Conservation (phyloP, 2,797 vertebrate genomes). For the Craterocephalus amniculus region DNA sequence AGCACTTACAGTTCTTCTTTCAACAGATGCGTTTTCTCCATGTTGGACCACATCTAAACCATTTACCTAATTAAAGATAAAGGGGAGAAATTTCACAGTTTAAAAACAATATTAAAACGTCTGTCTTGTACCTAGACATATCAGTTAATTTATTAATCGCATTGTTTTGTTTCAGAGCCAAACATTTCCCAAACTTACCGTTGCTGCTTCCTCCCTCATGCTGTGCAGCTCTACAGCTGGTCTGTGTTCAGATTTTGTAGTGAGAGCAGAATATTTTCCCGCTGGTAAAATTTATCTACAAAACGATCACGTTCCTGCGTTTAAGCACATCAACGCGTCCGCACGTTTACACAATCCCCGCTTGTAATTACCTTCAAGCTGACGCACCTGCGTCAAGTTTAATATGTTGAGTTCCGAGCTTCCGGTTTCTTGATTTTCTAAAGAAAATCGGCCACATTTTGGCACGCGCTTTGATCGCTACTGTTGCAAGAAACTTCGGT, state of each 20-base stretch:
- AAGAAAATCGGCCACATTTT: conserved; percentile 35
- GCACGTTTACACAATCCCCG: rapidly evolving
- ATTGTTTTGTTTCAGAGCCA: not conserved
- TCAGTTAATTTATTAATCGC: not conserved
- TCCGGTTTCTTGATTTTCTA: not conserved
- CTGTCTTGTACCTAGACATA: not conserved
- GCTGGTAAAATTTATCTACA: not conserved
- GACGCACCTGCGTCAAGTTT: conserved; percentile 39
- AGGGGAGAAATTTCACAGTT: not conserved
- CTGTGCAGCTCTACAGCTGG: not conserved
- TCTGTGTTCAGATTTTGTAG: not conserved
- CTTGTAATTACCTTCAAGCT: not conserved
- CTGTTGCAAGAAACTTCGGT: too few species aligned
- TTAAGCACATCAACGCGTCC: not conserved
- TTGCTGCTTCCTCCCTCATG: conserved; percentile 38
- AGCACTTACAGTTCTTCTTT: conserved; percentile 65
- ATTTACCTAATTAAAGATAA: conserved; percentile 22
- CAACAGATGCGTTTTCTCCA: not conserved
- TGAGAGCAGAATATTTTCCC: rapidly evolving
- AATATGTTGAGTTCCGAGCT: not conserved
- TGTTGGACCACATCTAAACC: not conserved
- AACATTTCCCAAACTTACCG: conserved; percentile 20
- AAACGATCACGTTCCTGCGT: rapidly evolving
- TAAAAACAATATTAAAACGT: not conserved
- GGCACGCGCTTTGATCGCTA: too few species aligned